These are phyloP conservation scores for Nephila pilipes DNA, from an alignment of 1,140 invertebrate genomes.

Conservation along the genomic window DNA sequence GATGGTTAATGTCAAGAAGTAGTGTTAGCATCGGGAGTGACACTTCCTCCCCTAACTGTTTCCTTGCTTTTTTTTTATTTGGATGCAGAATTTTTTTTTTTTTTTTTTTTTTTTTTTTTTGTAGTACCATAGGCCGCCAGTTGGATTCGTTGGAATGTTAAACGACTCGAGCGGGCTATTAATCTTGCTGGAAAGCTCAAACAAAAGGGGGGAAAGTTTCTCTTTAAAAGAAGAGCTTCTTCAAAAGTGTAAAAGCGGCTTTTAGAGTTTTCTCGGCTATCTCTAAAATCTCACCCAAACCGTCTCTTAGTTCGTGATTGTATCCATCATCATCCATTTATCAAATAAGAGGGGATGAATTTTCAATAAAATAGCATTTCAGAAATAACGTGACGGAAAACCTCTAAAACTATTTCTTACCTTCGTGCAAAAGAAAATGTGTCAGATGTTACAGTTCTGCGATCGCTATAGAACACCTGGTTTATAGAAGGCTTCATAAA, in stretches of 20 bases:
- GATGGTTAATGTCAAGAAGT: constrained; percentile 50
- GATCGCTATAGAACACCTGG: too few relatives aligned
- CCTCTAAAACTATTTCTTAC: neutral
- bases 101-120: neutral
- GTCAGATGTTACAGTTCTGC: neutral
- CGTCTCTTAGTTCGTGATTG: constrained; percentile 1
- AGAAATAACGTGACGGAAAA: neutral
- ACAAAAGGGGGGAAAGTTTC: neutral
- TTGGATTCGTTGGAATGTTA: constrained; percentile 6
- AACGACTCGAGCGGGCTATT: neutral
- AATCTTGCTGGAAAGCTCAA: neutral
- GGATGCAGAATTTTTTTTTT: neutral
- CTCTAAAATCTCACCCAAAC: neutral
- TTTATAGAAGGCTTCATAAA: too few relatives aligned
- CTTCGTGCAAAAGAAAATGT: neutral
- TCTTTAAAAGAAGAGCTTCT: constrained; percentile 2
- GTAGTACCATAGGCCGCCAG: neutral
- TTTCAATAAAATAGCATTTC: constrained; percentile 16
- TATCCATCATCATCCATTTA: constrained; percentile 20
- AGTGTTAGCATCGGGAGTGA: constrained; percentile 39
- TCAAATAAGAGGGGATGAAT: neutral
- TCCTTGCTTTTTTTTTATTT: neutral
- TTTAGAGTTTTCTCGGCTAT: neutral
- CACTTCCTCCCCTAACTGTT: constrained; percentile 3
- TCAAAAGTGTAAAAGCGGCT: neutral